Evolutionary conservation across 1,140 invertebrate species (phyloP).

Genomic region (Polypedilum pembai): DNA sequence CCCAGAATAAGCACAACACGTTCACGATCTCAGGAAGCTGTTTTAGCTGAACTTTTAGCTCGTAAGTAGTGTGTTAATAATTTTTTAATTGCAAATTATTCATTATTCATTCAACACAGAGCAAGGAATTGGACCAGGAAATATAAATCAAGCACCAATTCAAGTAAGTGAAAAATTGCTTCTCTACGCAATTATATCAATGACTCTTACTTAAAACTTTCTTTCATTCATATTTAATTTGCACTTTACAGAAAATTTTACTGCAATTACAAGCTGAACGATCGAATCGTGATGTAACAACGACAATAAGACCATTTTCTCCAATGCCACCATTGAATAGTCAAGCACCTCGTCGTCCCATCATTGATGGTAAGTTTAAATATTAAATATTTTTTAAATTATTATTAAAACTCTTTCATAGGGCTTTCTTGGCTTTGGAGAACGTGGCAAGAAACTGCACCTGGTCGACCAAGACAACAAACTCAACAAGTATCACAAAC

Average conservation of each 20-base stretch:
- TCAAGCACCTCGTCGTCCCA: constrained; percentile 42
- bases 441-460: constrained; percentile 46
- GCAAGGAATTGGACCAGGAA: constrained; percentile 54
- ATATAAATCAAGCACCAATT: constrained; percentile 30
- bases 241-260: constrained; percentile 22
- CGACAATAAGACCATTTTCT: constrained; percentile 40
- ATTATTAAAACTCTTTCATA: background rate
- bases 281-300: background rate
- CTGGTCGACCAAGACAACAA: constrained; percentile 33
- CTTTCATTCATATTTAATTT: background rate
- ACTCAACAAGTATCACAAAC: background rate
- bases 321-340: constrained; percentile 35
- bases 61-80: too few relatives aligned
- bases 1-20: constrained; percentile 21
- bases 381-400: background rate
- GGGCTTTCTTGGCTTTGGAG: constrained; percentile 46
- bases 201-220: background rate
- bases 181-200: background rate
- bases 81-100: too few relatives aligned
- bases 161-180: constrained; percentile 28
- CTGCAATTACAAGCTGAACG: background rate
- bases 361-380: constrained; percentile 41
- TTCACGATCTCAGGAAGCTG: constrained; percentile 51
- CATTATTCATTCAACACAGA: constrained; percentile 46
- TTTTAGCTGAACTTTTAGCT: constrained; percentile 48